A percentile compares a stretch with the other conserved stretches of the same genome.
Conservation (phyloP, 2,797 vertebrate genomes). For the Fratercula arctica region DNA sequence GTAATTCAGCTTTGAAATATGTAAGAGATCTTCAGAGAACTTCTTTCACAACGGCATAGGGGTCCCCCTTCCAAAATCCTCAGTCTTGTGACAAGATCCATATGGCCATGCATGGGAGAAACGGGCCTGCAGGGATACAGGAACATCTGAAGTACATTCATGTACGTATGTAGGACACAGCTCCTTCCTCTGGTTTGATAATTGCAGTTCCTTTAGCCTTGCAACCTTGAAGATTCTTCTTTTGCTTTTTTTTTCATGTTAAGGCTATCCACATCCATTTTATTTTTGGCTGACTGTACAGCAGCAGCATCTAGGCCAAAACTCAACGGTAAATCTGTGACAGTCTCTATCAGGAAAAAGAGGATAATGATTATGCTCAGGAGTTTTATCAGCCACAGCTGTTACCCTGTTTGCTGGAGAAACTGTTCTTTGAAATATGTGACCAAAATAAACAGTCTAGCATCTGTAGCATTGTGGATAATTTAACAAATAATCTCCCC, state of each 20-base stretch:
- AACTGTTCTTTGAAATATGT: slow-evolving; percentile 59
- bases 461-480: slow-evolving; percentile 30
- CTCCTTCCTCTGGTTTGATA: not conserved
- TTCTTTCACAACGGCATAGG: not conserved
- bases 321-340: slow-evolving; percentile 52
- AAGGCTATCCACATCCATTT: not conserved
- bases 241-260: not conserved
- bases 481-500: not conserved
- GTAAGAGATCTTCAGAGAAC: not conserved
- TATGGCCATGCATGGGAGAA: fast-evolving
- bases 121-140: not conserved
- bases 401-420: slow-evolving; percentile 61
- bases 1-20: not conserved
- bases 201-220: not conserved
- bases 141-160: fast-evolving
- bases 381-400: slow-evolving; percentile 69
- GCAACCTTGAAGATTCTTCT: not conserved
- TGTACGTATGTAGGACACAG: not conserved
- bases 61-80: not conserved
- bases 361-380: slow-evolving; percentile 48
- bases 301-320: slow-evolving; percentile 18
- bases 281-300: not conserved
- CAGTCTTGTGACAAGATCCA: not conserved
- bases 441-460: slow-evolving; percentile 67
- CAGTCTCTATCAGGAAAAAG: slow-evolving; percentile 35